These are phyloP conservation scores for Dipus sagitta DNA, from an alignment of 2,797 vertebrate species.

Conservation along the genomic window DNA sequence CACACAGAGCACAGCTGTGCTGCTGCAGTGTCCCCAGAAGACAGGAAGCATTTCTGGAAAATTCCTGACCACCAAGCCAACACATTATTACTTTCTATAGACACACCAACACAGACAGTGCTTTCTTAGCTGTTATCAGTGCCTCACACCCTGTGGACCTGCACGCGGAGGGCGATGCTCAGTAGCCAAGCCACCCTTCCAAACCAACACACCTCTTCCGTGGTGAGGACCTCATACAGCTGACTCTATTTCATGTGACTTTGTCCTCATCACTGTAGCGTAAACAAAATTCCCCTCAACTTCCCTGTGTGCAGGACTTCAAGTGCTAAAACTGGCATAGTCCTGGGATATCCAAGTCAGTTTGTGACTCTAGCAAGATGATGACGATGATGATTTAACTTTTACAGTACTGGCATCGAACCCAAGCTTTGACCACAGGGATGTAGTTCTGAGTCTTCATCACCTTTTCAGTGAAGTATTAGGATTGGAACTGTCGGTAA, in stretches of 20 bases:
- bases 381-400: not conserved
- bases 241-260: not conserved
- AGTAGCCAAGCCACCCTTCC: not conserved
- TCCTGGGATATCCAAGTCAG: not conserved
- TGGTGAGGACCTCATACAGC: not conserved
- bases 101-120: not conserved
- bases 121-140: not conserved
- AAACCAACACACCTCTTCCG: slow-evolving; percentile 14
- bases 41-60: slow-evolving; percentile 48
- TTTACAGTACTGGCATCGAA: not conserved
- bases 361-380: not conserved
- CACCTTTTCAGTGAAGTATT: not conserved
- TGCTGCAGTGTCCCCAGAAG: slow-evolving; percentile 33
- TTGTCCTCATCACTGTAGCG: not conserved
- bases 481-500: not conserved
- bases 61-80: slow-evolving; percentile 51
- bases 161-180: not conserved
- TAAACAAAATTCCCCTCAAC: not conserved
- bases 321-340: not conserved
- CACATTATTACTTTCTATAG: not conserved
- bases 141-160: not conserved
- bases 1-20: slow-evolving; percentile 50
- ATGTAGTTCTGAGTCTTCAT: slow-evolving; percentile 27
- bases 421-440: not conserved
- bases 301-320: not conserved